phyloP scores from a whole-genome alignment of 2,113 vertebrate species.

The Origma solitaria region DNA sequence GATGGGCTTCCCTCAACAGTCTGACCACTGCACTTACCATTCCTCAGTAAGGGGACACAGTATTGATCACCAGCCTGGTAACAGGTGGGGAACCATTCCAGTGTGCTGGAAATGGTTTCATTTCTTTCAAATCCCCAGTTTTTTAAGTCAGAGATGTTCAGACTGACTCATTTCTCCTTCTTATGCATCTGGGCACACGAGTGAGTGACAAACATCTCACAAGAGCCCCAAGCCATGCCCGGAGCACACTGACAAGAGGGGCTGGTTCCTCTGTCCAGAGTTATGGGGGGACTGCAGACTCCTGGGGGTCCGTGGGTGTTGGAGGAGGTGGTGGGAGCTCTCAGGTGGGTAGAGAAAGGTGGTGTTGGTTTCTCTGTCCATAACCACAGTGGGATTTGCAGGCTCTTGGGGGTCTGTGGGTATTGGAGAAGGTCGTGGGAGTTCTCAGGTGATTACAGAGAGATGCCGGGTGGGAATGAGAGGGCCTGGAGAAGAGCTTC shows the following conservation, averaged over 20 bases:
- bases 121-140: not conserved
- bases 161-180: not conserved
- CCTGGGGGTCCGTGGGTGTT: not conserved
- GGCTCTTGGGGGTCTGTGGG: not conserved
- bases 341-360: not conserved
- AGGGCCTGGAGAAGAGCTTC: not conserved
- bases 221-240: not conserved
- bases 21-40: fast-evolving
- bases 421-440: not conserved
- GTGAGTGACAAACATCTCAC: not conserved
- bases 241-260: not conserved
- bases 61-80: not conserved
- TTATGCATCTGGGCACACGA: fast-evolving
- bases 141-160: not conserved
- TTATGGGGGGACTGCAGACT: too few species aligned
- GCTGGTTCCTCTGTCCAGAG: not conserved
- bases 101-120: not conserved
- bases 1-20: not conserved
- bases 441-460: not conserved
- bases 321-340: not conserved
- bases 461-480: not conserved
- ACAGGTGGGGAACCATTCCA: not conserved
- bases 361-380: not conserved
- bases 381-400: not conserved
- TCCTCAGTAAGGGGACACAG: fast-evolving